A percentile compares a stretch with the other conserved stretches of the same genome.
Evolutionary conservation across 1,140 invertebrate species (phyloP).

Genomic region (Pogonognathellus flavescens): DNA sequence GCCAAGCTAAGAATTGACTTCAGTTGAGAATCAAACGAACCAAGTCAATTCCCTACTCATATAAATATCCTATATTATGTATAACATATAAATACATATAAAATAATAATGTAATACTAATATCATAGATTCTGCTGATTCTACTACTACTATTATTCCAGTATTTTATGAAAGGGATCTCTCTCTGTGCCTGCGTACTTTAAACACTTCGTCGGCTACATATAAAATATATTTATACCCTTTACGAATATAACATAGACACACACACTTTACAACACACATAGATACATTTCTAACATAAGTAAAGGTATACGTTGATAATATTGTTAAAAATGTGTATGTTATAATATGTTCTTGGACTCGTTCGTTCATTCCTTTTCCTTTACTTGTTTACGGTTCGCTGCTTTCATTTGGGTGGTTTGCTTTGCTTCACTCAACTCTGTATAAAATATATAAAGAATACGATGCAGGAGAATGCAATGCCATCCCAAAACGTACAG

Average conservation of each 20-base stretch:
- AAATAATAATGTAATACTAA: not conserved
- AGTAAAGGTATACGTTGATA: too few relatives aligned
- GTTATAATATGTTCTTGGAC: constrained; percentile 19
- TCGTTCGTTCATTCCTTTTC: constrained; percentile 4
- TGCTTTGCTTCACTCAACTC: constrained; percentile 32
- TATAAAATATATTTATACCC: not conserved
- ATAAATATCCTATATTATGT: too few relatives aligned
- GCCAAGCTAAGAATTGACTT: constrained; percentile 1
- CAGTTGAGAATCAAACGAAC: not conserved
- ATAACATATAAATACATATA: too few relatives aligned
- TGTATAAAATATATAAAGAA: not conserved
- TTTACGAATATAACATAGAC: not conserved
- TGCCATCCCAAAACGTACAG: not conserved
- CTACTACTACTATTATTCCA: constrained; percentile 29
- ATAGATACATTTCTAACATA: not conserved
- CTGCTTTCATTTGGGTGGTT: constrained; percentile 48
- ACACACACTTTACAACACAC: not conserved
- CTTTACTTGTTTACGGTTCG: constrained; percentile 36
- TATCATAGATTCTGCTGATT: constrained; percentile 29
- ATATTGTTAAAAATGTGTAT: too few relatives aligned
- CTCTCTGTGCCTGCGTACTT: not conserved
- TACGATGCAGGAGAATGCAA: not conserved
- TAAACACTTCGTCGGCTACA: not conserved
- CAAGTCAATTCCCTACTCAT: not conserved
- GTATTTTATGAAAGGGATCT: constrained; percentile 44